Conservation (phyloP, 2,888 invertebrate genomes). For the Agrochola lota region DNA sequence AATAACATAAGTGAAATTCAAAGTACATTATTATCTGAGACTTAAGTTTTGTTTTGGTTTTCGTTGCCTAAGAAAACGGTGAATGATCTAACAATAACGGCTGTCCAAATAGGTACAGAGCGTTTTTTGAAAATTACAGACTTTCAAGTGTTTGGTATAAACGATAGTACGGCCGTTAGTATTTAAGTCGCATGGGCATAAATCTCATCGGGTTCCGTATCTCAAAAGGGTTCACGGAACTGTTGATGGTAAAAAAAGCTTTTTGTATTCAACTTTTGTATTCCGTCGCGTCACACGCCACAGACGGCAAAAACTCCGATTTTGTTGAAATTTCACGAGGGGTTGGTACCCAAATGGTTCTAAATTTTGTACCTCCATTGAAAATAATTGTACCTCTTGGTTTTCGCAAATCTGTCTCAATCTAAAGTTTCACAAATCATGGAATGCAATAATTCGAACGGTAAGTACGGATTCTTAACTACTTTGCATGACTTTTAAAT, state of each 20-base stretch:
- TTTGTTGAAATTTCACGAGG: no score
- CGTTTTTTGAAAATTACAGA: no score
- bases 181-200: neutral
- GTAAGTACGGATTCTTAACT: neutral
- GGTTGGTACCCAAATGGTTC: no score
- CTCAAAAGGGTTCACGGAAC: neutral
- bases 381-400: no score
- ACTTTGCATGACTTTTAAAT: neutral
- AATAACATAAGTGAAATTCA: conserved; percentile 10
- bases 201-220: neutral
- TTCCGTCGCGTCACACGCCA: no score
- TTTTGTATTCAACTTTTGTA: neutral
- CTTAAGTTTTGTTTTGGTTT: neutral
- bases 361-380: no score
- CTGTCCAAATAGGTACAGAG: no score
- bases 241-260: neutral
- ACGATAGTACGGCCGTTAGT: neutral
- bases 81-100: no score
- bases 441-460: neutral
- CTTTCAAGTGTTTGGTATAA: no score
- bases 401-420: neutral
- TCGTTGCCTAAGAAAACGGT: no score
- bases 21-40: neutral
- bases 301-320: no score
- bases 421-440: neutral